These are phyloP conservation scores for Potorous gilbertii DNA, from an alignment of 2,797 vertebrate genomes.

Conservation along the genomic window DNA sequence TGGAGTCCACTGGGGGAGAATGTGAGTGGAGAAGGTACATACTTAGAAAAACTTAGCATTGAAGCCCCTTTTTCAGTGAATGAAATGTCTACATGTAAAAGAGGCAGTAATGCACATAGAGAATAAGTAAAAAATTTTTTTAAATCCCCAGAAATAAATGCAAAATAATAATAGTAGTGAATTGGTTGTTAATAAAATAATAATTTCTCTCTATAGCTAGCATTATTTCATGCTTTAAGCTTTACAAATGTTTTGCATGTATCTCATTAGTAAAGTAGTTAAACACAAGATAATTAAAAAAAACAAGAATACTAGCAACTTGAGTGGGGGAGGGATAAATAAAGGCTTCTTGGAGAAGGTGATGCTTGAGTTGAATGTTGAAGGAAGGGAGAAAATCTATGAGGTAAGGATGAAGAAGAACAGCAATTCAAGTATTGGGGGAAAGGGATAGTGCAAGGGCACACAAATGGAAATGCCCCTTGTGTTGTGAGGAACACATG, in stretches of 20 bases:
- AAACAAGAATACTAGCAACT: neutral
- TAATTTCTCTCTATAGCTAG: too few species aligned
- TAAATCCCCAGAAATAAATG: neutral
- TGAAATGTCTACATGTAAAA: neutral
- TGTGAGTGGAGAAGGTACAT: neutral
- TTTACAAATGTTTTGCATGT: neutral
- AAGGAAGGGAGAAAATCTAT: neutral
- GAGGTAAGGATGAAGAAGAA: neutral
- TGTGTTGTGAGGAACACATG: too few species aligned
- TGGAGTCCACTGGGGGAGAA: neutral
- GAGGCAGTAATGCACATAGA: neutral
- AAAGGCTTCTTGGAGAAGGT: neutral
- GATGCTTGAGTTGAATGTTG: neutral
- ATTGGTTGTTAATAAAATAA: too few species aligned
- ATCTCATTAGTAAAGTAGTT: neutral
- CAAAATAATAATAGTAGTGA: neutral
- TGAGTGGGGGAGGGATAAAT: neutral
- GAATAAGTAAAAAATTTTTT: neutral
- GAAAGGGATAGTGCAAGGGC: neutral
- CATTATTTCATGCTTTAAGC: neutral
- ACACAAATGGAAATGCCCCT: neutral
- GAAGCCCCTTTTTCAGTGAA: neutral
- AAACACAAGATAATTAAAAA: neutral
- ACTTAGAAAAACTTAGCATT: neutral
- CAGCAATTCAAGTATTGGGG: neutral